Evolutionary conservation across 2,888 invertebrate species (phyloP), one percentile per base, ranked within the genome.

Genomic region (Entomobrya multifasciata): DNA sequence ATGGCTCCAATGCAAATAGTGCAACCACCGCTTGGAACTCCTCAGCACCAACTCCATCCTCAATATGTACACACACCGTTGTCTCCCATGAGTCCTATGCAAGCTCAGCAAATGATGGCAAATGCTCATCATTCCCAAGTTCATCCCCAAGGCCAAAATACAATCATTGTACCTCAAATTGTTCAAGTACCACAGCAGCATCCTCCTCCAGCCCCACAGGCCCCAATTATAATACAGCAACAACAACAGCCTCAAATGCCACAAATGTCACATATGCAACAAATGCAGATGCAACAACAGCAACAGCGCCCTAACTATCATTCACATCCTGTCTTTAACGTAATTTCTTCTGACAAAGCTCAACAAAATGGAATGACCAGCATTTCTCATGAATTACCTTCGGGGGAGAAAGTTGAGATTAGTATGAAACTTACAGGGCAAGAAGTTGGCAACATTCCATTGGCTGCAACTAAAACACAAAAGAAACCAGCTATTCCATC

Each of bases 361-460:
- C 57, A 25, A 6, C 11, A n/a, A 0, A 62, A 67, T 11, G 89
- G 89, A 22, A 49, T 84, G 6, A 89, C 89, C 13, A 84, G 67
- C 11, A 89, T 90, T 6, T 88, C 80, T 22, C 89, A 89, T 65
- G 86, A 89, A 72, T 41, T 90, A 1, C 89, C 88, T 2, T 86
- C 87, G 41, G 90, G 90, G 57, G 90, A 89, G 41, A 88, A 80
- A 49, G 81, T 90, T 13, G 88, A 90, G 67, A 89, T 90, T 20
- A 89, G 82, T 60, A 65, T 90, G 62, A 88, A 89, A 72, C 30
- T 84, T 27, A 30, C 41, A 5, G 72, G 72, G 3, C 57, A 57
- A n/a, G 15, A 15, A 52, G 4, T 17, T 8, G n/a, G 3, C 22
- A 22, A 17, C 22, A 74, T 52, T 52, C 74, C 49, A n/a, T 5